Evolutionary conservation across 2,113 vertebrate species (phyloP), one percentile per base, ranked within the genome.

Genomic region (Nibea albiflora): DNA sequence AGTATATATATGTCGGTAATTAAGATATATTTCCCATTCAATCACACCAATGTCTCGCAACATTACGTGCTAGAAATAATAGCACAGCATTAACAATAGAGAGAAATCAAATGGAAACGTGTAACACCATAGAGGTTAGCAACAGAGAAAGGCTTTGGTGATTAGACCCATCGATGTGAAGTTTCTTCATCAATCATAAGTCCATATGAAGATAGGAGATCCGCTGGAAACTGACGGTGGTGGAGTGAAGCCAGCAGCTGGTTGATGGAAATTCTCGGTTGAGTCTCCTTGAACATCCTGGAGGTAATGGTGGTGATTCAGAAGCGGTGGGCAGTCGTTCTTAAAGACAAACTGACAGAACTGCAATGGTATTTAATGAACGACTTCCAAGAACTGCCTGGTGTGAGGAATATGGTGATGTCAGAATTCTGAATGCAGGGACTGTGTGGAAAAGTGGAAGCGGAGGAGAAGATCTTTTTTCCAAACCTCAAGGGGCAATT

Each of bases 181-280:
- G 26, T 20, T 28, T 31, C 19, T 76, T 46, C 17, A 46, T n/a
- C 47, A 31, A 56, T 57, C 52, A 31, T 16, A 28, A 16, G 15
- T 22, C 22, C 8, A 2, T 28, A n/a, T 56, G 11, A 16, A 44
- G 47, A 62, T 78, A 53, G 54, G 22, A 20, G 44, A 50, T 24
- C 31, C 58, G n/a, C 50, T 24, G 19, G 24, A 57, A 39, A 24
- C 46, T 67, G 46, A 10, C 47, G 17, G 12, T 65, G 22, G 24
- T 39, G 52, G 22, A 58, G 54, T 50, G 10, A 77, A 67, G 49
- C 26, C 54, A 62, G 42, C 44, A 67, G 69, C 62, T 53, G 53
- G 53, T 74, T 67, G 58, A 78, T 64, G 28, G 39, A 68, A 70
- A 67, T 5, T 24, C 12, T 66, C 44, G 11, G 47, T n/a, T 72